Evolutionary conservation across 2,888 invertebrate genomes (phyloP).

Genomic region (Ectemnius cavifrons): DNA sequence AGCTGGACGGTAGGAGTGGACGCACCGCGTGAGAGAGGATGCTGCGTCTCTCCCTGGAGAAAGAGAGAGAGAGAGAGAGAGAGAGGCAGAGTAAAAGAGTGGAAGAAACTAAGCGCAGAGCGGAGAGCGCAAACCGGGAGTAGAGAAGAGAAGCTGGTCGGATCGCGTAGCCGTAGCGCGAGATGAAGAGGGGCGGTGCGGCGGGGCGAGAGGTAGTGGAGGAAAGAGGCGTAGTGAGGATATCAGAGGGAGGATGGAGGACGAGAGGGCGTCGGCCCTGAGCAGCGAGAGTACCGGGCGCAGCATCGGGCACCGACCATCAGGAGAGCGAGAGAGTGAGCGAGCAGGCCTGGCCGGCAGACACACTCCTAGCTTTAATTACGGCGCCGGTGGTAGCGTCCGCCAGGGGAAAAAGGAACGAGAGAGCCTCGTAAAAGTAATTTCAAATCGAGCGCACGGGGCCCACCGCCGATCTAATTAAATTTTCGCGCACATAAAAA

Average conservation of each 20-base stretch:
- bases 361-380: conserved; percentile 67
- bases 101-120: conserved; percentile 61
- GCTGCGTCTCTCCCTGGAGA: conserved; percentile 27
- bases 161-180: conserved; percentile 6
- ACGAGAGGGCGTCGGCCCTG: conserved; percentile 55
- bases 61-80: no score
- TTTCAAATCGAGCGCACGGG: conserved; percentile 68
- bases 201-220: not conserved
- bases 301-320: conserved; percentile 25
- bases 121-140: conserved; percentile 60
- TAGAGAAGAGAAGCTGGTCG: conserved; percentile 14
- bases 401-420: conserved; percentile 49
- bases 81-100: conserved; percentile 25
- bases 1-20: conserved; percentile 6
- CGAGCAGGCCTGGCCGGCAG: conserved; percentile 16
- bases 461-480: conserved; percentile 69
- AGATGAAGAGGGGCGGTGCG: conserved; percentile 7
- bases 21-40: conserved; percentile 7
- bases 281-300: conserved; percentile 2
- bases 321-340: conserved; percentile 22
- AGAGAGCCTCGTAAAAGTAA: conserved; percentile 67
- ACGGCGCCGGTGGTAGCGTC: conserved; percentile 51
- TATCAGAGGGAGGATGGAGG: conserved; percentile 40
- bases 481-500: conserved; percentile 69
- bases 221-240: conserved; percentile 18